Percentiles rank a stretch among this genome's conserved stretches.
Conservation (phyloP, 2,113 vertebrate genomes). For the Calypte anna region DNA sequence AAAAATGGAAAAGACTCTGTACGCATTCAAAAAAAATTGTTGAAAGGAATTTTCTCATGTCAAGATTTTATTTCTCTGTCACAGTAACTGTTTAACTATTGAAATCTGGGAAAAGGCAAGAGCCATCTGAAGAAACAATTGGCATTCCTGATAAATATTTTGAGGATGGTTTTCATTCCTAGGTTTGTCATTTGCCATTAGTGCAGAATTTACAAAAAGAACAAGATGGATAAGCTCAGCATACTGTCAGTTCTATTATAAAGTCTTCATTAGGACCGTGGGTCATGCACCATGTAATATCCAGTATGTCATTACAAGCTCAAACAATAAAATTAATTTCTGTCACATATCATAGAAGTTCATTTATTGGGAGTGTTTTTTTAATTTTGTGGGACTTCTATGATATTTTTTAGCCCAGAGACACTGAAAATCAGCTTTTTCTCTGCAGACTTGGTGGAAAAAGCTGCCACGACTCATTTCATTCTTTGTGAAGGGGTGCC, state of each 20-base stretch:
- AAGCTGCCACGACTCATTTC: background rate
- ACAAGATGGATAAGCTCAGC: background rate
- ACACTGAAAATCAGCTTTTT: background rate
- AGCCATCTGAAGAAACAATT: background rate
- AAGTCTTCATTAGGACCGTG: background rate
- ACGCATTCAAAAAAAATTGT: background rate
- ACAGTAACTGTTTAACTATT: background rate
- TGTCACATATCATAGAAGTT: background rate
- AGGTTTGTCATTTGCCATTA: background rate
- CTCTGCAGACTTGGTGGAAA: background rate
- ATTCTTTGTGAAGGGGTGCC: background rate
- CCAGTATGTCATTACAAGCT: background rate
- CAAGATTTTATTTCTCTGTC: background rate
- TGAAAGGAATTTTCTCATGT: background rate
- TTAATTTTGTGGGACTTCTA: background rate
- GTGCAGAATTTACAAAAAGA: background rate
- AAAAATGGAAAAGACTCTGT: background rate
- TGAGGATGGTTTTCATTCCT: background rate
- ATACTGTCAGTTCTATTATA: background rate
- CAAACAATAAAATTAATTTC: background rate
- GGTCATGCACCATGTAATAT: background rate
- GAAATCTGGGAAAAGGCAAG: background rate
- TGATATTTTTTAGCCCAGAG: background rate
- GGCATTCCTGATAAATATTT: background rate
- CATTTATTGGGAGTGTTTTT: background rate